Conservation (phyloP, 2,888 invertebrate species). For the Caenorhabditis sp. region DNA sequence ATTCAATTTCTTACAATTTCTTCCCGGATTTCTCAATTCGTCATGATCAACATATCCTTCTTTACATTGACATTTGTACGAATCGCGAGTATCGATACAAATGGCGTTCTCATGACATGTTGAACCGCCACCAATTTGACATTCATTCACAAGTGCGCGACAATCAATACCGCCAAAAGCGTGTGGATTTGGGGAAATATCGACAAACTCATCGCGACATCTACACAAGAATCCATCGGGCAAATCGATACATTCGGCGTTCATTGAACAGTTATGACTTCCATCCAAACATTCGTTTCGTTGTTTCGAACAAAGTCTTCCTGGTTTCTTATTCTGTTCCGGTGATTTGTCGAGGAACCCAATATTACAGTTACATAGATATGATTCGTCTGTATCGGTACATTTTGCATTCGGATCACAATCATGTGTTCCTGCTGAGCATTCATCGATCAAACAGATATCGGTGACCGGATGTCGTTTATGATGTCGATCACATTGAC, state of each 20-base stretch:
- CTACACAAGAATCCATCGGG: constrained; percentile 86
- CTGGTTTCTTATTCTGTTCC: constrained; percentile 58
- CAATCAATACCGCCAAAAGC: constrained; percentile 64
- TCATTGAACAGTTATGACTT: constrained; percentile 86
- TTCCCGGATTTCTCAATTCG: constrained; percentile 62
- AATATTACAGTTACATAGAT: constrained; percentile 63
- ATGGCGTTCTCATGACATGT: constrained; percentile 67
- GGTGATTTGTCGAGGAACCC: constrained; percentile 65
- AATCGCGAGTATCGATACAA: constrained; percentile 66
- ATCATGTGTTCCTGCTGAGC: constrained; percentile 60
- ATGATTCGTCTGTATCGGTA: constrained; percentile 67
- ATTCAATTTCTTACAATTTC: constrained; percentile 60
- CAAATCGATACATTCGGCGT: constrained; percentile 86
- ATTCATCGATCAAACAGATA: constrained; percentile 63
- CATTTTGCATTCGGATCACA: constrained; percentile 62
- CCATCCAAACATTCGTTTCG: constrained; percentile 85
- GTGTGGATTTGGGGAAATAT: constrained; percentile 69
- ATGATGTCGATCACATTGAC: constrained; percentile 60
- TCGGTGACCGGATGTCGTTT: constrained; percentile 62
- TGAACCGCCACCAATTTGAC: constrained; percentile 58
- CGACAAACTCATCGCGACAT: constrained; percentile 61
- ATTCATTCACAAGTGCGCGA: constrained; percentile 66
- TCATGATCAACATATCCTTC: constrained; percentile 66
- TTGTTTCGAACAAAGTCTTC: constrained; percentile 72
- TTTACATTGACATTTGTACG: constrained; percentile 67